Conservation (phyloP, 2,888 invertebrate species). For the Diaperis boleti region DNA sequence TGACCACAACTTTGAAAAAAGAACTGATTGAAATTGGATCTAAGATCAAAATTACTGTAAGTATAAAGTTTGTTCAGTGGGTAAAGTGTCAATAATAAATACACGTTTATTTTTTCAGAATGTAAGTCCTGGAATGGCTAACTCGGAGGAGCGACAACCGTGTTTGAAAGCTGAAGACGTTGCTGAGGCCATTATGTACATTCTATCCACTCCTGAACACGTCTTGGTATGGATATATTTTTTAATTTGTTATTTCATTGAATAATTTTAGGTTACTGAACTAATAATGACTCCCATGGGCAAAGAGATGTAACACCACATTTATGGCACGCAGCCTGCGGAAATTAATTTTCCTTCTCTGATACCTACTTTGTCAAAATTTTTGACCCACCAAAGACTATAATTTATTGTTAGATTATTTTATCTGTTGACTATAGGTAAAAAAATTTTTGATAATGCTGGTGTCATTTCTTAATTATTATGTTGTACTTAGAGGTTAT, state of each 20-base stretch:
- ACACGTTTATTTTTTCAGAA: conserved; percentile 4
- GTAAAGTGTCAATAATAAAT: background rate
- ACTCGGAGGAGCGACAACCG: no score
- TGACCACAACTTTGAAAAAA: conserved; percentile 62
- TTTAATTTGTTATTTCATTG: no score
- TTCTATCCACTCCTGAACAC: conserved; percentile 38
- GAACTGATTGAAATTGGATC: conserved; percentile 57
- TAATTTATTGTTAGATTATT: no score
- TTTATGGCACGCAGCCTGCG: no score
- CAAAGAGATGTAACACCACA: background rate
- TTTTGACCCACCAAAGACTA: no score
- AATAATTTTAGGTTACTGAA: conserved; percentile 2
- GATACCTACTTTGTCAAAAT: no score
- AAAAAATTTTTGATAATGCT: no score
- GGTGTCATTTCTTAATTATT: no score
- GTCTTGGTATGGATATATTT: no score
- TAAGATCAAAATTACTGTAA: conserved; percentile 60
- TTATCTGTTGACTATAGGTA: no score
- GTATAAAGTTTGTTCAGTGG: conserved; percentile 33
- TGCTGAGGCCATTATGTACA: conserved; percentile 34
- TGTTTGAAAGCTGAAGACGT: conserved; percentile 34
- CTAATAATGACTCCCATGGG: conserved; percentile 14
- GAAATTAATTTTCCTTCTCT: no score
- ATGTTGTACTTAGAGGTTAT: no score
- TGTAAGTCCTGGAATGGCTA: conserved; percentile 46